Evolutionary conservation across 2,113 vertebrate genomes (phyloP), one percentile per base, ranked within the genome.

Genomic region (Syrmaticus mikado): DNA sequence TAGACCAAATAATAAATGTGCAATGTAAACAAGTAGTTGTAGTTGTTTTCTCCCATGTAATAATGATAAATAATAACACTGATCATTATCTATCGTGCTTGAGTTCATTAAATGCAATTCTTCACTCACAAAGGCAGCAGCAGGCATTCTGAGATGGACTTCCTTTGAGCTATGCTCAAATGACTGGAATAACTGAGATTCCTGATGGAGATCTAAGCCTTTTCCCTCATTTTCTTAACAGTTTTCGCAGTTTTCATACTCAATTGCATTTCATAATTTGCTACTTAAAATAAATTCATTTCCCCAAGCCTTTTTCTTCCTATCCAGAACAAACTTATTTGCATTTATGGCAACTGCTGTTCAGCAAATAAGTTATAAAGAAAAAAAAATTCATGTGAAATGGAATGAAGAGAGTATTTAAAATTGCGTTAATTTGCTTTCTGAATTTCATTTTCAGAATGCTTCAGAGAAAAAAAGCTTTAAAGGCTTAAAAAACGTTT

Each of bases 51-150:
- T 90, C 62, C 74, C 66, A 88, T 4, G 43, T 83, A 89, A 72
- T 82, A 67, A 78, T 12, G 43, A 65, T 62, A 91, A 87, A 84
- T 70, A 85, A 71, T 3, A 12, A 92, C 58, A 79, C 50, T 70
- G 36, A 95, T 53, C n/a, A 86, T 61, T 74, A 76, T 13, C 66
- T 71, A 85, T 87, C 95, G 87, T 85, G 65, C 91, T 94, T n/a
- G 5, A 97, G 68, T 80, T 94, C 90, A 76, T 91, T 86, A 95
- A 95, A 95, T 40, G 52, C 41, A 78, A 58, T 57, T 96, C 92
- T 96, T 94, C 80, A 95, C 91, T 77, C 74, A 96, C 82, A 93
- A 96, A 96, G 94, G 79, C 52, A 53, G 52, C 87, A 95, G 82
- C 74, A 95, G 80, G 83, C 81, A 95, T 94, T 96, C 78, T 70